Evolutionary conservation across 2,113 vertebrate species (phyloP).

Genomic region (Melanocharis versteri): DNA sequence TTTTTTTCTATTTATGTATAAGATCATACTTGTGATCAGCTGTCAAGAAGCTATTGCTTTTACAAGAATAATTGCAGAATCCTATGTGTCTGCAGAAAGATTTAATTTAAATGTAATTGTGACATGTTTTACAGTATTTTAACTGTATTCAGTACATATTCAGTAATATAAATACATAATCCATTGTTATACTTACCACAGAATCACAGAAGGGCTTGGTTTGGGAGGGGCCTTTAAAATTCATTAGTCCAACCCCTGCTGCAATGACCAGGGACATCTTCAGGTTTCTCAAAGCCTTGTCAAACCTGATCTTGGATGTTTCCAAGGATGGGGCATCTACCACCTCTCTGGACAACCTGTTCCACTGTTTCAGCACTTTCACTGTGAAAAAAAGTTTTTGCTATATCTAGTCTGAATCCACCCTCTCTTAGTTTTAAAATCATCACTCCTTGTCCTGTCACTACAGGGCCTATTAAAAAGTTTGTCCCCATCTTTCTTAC

Average conservation of each 20-base stretch:
- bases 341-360: background rate
- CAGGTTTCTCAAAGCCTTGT: background rate
- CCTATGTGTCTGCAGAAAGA: background rate
- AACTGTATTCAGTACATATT: background rate
- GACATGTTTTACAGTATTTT: background rate
- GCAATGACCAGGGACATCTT: background rate
- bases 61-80: background rate
- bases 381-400: accelerated
- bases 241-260: background rate
- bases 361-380: background rate
- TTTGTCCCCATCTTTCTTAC: background rate
- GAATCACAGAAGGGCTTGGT: background rate
- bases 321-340: background rate
- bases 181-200: background rate
- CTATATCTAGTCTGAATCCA: background rate
- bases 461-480: background rate
- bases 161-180: background rate
- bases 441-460: background rate
- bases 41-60: background rate
- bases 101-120: background rate
- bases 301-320: background rate
- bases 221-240: background rate
- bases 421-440: background rate
- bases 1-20: background rate
- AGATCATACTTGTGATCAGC: background rate